These are phyloP conservation scores for Acipenser oxyrinchus DNA, from an alignment of 2,797 vertebrate species.

Conservation along the genomic window DNA sequence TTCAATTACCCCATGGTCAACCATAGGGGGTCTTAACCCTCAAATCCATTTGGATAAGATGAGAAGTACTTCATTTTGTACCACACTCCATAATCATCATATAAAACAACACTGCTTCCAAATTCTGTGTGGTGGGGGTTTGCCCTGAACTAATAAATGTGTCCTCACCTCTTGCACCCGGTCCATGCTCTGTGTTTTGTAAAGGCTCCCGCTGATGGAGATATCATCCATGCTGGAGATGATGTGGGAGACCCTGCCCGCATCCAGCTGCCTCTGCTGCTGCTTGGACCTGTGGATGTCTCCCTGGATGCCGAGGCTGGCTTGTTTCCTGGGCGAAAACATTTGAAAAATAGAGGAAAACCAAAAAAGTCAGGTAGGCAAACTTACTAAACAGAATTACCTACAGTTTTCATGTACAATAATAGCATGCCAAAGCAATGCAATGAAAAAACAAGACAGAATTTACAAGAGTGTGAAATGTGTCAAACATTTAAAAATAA, in stretches of 20 bases:
- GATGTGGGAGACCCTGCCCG: slow-evolving; percentile 60
- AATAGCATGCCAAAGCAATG: too few species aligned
- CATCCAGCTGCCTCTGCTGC: slow-evolving; percentile 56
- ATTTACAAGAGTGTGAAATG: too few species aligned
- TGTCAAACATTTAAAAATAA: too few species aligned
- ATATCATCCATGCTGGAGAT: slow-evolving; percentile 74
- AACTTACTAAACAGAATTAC: too few species aligned
- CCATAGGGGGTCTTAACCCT: too few species aligned
- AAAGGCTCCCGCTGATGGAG: slow-evolving; percentile 55
- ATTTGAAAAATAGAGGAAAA: too few species aligned
- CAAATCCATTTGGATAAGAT: too few species aligned
- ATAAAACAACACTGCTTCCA: neutral
- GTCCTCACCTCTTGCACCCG: slow-evolving; percentile 64
- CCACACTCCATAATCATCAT: neutral
- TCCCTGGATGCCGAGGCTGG: slow-evolving; percentile 75
- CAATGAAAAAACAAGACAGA: too few species aligned
- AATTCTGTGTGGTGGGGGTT: neutral
- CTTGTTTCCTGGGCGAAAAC: slow-evolving; percentile 69
- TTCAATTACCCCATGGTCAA: too few species aligned
- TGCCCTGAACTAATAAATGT: too few species aligned
- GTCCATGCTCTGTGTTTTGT: slow-evolving; percentile 51
- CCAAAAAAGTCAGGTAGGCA: too few species aligned
- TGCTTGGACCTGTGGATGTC: slow-evolving; percentile 68
- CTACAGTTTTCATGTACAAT: too few species aligned
- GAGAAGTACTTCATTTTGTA: neutral